Percentiles rank a stretch among this genome's conserved stretches.
phyloP scores from a whole-genome alignment of 2,113 vertebrate genomes.

The Glaucomys volans region DNA sequence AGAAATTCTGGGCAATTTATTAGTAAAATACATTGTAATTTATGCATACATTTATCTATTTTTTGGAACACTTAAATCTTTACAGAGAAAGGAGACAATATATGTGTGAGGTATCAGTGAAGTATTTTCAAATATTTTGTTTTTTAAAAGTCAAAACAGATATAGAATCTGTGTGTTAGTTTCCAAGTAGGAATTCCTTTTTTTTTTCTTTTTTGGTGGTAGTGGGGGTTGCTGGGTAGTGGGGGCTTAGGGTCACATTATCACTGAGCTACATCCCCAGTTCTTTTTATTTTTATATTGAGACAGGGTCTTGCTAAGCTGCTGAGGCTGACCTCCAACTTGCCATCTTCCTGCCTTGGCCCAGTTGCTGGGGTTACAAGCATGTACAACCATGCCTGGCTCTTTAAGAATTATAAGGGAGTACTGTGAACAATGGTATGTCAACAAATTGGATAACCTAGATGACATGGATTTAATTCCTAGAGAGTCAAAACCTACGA shows the following conservation, averaged over 20 bases:
- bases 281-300: no score
- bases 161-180: neutral
- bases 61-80: neutral
- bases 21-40: neutral
- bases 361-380: no score
- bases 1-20: neutral
- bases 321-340: no score
- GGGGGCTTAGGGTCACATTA: no score
- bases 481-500: neutral
- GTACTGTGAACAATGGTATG: neutral
- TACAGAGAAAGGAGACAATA: constrained; percentile 20
- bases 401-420: neutral
- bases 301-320: no score
- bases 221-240: no score
- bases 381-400: no score
- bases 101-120: neutral
- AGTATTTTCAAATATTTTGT: neutral
- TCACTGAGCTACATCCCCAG: no score
- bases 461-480: neutral
- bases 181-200: neutral
- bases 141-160: constrained; percentile 19
- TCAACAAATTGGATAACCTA: neutral
- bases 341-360: no score
- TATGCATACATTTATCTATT: neutral
- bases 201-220: no score